phyloP scores from a whole-genome alignment of 1,140 invertebrate genomes.

The Steinernema feltiae region DNA sequence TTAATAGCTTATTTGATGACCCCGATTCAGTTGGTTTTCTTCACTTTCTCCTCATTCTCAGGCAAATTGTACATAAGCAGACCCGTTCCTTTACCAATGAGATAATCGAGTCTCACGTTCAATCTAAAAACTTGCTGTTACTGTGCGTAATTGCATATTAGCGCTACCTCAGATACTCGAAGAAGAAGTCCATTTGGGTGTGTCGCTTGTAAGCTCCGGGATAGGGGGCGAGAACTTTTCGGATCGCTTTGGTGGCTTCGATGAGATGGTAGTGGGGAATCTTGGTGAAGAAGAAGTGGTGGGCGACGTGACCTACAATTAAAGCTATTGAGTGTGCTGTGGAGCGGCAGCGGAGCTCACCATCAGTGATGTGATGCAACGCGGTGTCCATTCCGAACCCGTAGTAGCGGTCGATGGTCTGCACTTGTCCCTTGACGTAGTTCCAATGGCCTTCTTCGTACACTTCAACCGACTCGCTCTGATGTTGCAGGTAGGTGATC shows the following conservation, averaged over 20 bases:
- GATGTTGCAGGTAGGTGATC: conserved; percentile 60
- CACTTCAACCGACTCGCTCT: conserved; percentile 58
- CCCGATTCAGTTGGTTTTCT: conserved; percentile 18
- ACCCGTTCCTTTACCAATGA: conserved; percentile 53
- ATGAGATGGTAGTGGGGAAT: conserved; percentile 61
- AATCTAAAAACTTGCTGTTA: conserved; percentile 6
- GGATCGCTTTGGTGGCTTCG: conserved; percentile 58
- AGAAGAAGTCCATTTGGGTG: conserved; percentile 44
- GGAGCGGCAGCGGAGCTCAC: conserved; percentile 43
- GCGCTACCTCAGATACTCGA: conserved; percentile 36
- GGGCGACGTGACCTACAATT: conserved; percentile 58
- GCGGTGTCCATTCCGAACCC: conserved; percentile 56
- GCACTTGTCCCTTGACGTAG: conserved; percentile 59
- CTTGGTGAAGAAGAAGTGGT: conserved; percentile 60
- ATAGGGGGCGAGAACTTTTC: conserved; percentile 47
- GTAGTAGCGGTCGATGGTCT: conserved; percentile 59
- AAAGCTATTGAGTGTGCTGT: background rate
- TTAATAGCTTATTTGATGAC: background rate
- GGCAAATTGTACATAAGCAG: conserved; percentile 40
- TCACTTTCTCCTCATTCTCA: background rate
- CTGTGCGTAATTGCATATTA: too few species aligned
- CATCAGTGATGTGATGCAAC: conserved; percentile 58
- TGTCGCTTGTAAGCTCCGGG: conserved; percentile 46
- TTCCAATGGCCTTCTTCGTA: conserved; percentile 58
- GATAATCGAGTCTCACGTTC: conserved; percentile 50